Conservation (phyloP, 2,888 invertebrate species). For the Diachrysia chrysitis region DNA sequence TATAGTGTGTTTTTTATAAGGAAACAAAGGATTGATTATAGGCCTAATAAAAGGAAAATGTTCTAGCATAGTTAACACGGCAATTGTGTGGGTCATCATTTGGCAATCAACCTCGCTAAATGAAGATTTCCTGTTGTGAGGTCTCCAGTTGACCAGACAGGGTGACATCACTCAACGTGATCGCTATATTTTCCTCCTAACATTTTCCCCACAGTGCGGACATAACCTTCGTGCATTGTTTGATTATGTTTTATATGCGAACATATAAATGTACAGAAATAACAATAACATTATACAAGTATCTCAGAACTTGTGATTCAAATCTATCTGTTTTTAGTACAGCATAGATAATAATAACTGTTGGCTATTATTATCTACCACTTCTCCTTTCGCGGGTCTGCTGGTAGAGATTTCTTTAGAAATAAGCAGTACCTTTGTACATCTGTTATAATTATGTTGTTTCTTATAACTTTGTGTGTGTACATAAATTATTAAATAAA, state of each 20-base stretch:
- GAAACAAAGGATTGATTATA: too few species aligned
- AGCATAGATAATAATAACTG: too few species aligned
- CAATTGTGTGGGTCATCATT: constrained; percentile 53
- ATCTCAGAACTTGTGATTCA: not conserved
- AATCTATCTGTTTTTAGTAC: too few species aligned
- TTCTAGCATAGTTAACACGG: constrained; percentile 18
- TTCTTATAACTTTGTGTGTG: too few species aligned
- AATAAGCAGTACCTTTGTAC: too few species aligned
- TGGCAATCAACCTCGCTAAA: constrained; percentile 64
- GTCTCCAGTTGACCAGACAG: constrained; percentile 55
- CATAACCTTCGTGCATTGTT: constrained; percentile 27
- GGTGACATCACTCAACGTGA: constrained; percentile 65
- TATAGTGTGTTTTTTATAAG: too few species aligned
- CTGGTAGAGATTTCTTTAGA: too few species aligned
- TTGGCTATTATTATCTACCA: too few species aligned
- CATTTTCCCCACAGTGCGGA: constrained; percentile 55
- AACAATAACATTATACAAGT: not conserved
- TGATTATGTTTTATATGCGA: constrained; percentile 13
- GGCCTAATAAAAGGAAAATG: not conserved
- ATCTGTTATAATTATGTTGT: too few species aligned
- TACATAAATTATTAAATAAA: too few species aligned
- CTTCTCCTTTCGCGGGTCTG: too few species aligned
- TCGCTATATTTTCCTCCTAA: constrained; percentile 58
- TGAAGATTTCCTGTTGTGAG: constrained; percentile 71
- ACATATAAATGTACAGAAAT: not conserved